Base-by-base conservation (phyloP, 1,140 invertebrate genomes). In the Macrosteles quadrilineatus region DNA sequence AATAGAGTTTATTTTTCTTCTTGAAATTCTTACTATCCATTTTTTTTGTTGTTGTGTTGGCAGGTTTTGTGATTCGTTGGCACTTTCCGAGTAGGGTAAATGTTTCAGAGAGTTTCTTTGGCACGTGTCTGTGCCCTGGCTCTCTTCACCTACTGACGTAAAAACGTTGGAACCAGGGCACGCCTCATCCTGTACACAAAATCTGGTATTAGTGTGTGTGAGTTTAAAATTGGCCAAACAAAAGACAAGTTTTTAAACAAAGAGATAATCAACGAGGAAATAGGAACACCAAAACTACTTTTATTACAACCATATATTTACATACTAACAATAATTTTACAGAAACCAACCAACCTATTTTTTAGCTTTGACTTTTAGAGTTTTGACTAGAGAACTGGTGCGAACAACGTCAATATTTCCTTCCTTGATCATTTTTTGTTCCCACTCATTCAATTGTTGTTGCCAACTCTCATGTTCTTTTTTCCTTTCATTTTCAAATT, bases 371-470 rank as follows among this genome's bases (percentile, higher is more conserved):
- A 2, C 23, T 29, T 59, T 50, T 17, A n/a, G 21, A 9, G 3
- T 4, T 21, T 4, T 17, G 21, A 21, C 14, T 21, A 50, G 21
- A 50, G 47, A 50, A 50, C 23, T 59, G 6, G 21, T 59, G 6
- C 55, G 55, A 59, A 59, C 55, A 25, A 59, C 23, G 27, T 59
- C 55, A 3, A 59, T 9, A 59, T 59, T 59, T 2, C 55, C 55
- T 25, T 30, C 27, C 27, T 59, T 59, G 6, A 59, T 59, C 55
- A 59, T 59, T 29, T 59, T 25, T n/a, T 59, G 21, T n/a, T 59
- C 55, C 55, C 55, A 59, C 21, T 2, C 6, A 9, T 59, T 59
- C 25, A 59, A 27, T 59, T 59, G 14, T 27, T 59, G 2, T 6
- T 27, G 25, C 21, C 25, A 59, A 11, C n/a, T 59, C 27, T 59